Conservation (phyloP, 2,113 vertebrate genomes). For the Triplophysa tibetana region DNA sequence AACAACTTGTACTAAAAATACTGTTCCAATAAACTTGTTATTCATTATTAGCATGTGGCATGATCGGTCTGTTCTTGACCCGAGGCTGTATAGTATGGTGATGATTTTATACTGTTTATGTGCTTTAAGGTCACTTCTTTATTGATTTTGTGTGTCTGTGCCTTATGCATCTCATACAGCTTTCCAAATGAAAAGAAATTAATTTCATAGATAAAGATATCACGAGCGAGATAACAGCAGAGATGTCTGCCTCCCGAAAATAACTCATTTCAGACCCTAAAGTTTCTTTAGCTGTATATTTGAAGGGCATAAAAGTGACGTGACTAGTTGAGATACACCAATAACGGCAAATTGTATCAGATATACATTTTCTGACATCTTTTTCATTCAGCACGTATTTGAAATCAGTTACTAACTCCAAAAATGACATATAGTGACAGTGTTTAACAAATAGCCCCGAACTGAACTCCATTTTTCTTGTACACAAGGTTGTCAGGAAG, state of each 20-base stretch:
- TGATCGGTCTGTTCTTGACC: neutral
- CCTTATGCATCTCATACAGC: neutral
- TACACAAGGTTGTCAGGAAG: neutral
- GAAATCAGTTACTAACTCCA: neutral
- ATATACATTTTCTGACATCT: neutral
- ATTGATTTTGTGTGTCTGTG: neutral
- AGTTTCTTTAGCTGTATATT: no score
- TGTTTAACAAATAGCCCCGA: neutral
- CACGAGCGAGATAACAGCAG: neutral
- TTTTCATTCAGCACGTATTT: neutral
- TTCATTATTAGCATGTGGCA: neutral
- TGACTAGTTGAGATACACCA: no score
- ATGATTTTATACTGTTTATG: neutral
- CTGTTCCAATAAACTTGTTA: neutral
- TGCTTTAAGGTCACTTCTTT: neutral
- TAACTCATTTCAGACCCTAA: no score
- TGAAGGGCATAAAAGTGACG: no score
- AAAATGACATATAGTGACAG: neutral
- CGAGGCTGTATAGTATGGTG: neutral
- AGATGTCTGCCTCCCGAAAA: neutral
- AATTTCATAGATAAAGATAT: neutral
- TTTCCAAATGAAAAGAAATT: neutral
- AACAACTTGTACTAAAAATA: slow-evolving; percentile 1
- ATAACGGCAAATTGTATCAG: no score
- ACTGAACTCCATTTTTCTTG: neutral